Conservation (phyloP, 64 coral and sea anemone species). For the Montipora foliosa region DNA sequence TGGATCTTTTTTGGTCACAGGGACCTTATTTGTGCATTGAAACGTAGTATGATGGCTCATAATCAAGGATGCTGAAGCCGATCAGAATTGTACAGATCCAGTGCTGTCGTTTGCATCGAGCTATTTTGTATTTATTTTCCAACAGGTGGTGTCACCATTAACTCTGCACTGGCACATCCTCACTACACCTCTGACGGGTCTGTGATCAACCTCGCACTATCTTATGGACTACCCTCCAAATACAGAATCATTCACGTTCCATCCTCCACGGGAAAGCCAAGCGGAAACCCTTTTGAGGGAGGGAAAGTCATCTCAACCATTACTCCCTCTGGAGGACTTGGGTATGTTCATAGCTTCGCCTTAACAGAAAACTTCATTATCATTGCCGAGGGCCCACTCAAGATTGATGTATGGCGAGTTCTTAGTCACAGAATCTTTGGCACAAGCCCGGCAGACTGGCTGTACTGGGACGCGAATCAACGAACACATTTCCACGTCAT, state of each 20-base stretch:
- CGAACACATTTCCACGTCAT: conserved; percentile 69
- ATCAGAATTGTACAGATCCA: no score
- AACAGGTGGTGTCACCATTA: conserved; percentile 11
- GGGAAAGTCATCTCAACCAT: conserved; percentile 74
- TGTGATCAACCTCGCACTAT: conserved; percentile 63
- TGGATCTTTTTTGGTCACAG: no score
- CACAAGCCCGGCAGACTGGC: conserved; percentile 20
- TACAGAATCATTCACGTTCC: conserved; percentile 74
- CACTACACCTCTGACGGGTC: conserved; percentile 71
- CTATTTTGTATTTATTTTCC: neutral
- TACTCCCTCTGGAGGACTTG: conserved; percentile 18
- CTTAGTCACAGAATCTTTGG: conserved; percentile 50
- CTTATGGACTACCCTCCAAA: conserved; percentile 32
- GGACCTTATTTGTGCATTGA: no score
- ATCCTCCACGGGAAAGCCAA: conserved; percentile 36
- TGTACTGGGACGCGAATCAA: conserved; percentile 75
- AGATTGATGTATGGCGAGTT: conserved; percentile 45
- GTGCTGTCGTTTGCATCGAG: no score
- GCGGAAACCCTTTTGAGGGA: conserved; percentile 69
- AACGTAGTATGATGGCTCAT: no score
- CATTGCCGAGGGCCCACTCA: conserved; percentile 66
- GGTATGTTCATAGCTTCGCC: conserved; percentile 87
- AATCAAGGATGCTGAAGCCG: no score
- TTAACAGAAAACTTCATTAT: conserved; percentile 91
- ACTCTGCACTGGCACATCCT: conserved; percentile 70